These are phyloP conservation scores for Apis mellifera DNA, from an alignment of 1,140 invertebrate species.

Conservation along the genomic window Amel_HAv3.1 CM009934.2:8747501-8748000, in stretches of 20 bases:
- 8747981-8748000: neutral
- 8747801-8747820: neutral
- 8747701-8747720: constrained; percentile 27
- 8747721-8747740: constrained; percentile 40
- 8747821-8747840: constrained; percentile 41
- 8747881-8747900: constrained; percentile 13
- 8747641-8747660: constrained; percentile 25
- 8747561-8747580: neutral
- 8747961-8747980: neutral
- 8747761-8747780: constrained; percentile 35
- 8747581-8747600: neutral
- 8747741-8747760: constrained; percentile 40
- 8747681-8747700: neutral
- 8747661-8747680: neutral
- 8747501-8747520: neutral
- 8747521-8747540: neutral
- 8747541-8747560: neutral
- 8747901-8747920: neutral
- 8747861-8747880: constrained; percentile 19
- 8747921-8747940: neutral
- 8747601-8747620: neutral
- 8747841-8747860: neutral
- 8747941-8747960: neutral
- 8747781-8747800: constrained; percentile 59
- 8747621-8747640: constrained; percentile 26